Percentiles rank a stretch among this genome's conserved stretches.
Conservation (phyloP, 2,888 invertebrate species). For the Gandaritis pyraliata region DNA sequence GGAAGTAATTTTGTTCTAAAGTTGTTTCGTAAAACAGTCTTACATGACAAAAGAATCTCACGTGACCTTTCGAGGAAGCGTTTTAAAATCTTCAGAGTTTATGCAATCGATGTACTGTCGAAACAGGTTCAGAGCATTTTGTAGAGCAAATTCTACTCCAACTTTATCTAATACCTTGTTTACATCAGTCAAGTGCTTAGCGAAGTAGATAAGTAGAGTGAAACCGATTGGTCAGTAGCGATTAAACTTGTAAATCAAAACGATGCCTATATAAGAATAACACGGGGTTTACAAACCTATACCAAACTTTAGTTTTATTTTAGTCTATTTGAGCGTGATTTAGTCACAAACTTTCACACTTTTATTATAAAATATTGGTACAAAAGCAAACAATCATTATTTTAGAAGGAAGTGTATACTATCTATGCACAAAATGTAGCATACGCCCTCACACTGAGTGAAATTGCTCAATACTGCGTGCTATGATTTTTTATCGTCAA, state of each 20-base stretch:
- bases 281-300: no score
- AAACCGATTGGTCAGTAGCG: no score
- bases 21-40: conserved; percentile 1
- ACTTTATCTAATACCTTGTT: background rate
- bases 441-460: conserved; percentile 7
- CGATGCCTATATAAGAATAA: no score
- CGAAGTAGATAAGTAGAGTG: no score
- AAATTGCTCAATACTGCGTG: conserved; percentile 24
- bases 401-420: background rate
- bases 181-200: no score
- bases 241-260: no score
- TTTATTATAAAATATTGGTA: no score
- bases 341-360: no score
- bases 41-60: conserved; percentile 17
- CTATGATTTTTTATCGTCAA: conserved; percentile 33
- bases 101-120: conserved; percentile 4
- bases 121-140: conserved; percentile 15
- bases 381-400: no score
- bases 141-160: background rate
- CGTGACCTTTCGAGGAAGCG: conserved; percentile 16
- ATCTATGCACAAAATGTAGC: conserved; percentile 17
- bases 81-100: conserved; percentile 11
- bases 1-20: background rate
- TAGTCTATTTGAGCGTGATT: no score
- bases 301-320: no score